These are phyloP conservation scores for Galago senegalensis DNA, from an alignment of 2,797 vertebrate genomes.

Conservation along the genomic window DNA sequence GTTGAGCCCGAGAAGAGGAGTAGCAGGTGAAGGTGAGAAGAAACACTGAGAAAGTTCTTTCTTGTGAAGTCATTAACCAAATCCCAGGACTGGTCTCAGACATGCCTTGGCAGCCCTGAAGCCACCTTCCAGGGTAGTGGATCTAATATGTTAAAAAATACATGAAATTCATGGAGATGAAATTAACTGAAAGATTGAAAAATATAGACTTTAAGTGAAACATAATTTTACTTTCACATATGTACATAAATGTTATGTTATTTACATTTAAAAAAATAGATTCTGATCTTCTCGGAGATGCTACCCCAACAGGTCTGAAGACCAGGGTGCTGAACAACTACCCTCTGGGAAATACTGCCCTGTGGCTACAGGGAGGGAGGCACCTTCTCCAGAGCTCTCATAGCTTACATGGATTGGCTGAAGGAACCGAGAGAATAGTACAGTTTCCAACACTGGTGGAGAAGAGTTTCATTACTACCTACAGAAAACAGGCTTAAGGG, in stretches of 20 bases:
- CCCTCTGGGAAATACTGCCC: neutral
- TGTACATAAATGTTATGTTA: too few species aligned
- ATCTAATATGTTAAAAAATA: neutral
- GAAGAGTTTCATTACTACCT: neutral
- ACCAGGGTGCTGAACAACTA: too few species aligned
- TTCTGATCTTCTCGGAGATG: neutral
- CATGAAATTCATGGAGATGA: neutral
- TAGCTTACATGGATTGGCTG: accelerated
- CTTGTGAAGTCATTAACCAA: neutral
- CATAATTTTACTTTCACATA: neutral
- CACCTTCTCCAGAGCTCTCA: neutral
- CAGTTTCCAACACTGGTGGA: neutral
- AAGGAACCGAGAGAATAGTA: neutral
- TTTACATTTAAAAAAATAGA: too few species aligned
- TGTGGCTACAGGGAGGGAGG: neutral
- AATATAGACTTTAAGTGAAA: neutral
- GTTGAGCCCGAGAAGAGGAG: neutral
- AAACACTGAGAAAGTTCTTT: neutral
- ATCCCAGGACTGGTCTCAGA: neutral
- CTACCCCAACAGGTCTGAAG: neutral
- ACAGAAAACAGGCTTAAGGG: neutral
- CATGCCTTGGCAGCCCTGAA: neutral
- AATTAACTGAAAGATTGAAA: neutral
- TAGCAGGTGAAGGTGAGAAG: neutral
- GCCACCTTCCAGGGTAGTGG: neutral